Base-by-base conservation (phyloP, 2,113 vertebrate species). In the Oophaga pumilio region DNA sequence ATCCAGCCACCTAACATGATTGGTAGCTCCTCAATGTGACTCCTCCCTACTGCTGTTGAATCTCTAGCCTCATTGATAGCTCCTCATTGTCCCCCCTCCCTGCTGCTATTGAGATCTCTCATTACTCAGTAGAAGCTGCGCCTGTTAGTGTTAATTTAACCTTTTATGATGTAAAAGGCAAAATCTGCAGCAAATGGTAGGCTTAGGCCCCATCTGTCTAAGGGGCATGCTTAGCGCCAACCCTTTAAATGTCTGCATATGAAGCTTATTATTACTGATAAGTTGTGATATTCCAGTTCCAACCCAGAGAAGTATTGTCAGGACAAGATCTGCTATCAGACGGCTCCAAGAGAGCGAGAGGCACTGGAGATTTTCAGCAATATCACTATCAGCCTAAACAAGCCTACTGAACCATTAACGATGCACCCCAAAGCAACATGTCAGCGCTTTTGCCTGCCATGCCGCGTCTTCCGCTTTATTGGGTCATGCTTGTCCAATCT, bases 321-420 rank as follows among this genome's bases (percentile, higher is more conserved):
- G 18, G 1, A 10, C 14, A 50, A 18, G 43, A 20, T 15, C 49
- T 28, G 85, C 68, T 71, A 6, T 2, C 28, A 89, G 56, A 84
- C 66, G 82, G 89, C 56, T 60, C 33, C 56, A n/a, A 76, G 28
- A 85, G 50, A 20, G 11, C 12, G 15, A 69, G 20, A 60, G 50
- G 49, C 62, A 15, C 76, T 18, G 26, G 62, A 57, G 62, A 24
- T 17, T 66, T 53, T 24, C 53, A 50, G 62, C 74, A 24, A 26
- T 53, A 56, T 57, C 49, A 68, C 33, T 78, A 79, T 59, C 60
- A 26, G 56, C 43, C 85, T 26, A 71, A 81, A 71, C n/a, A 73
- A 33, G 56, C 43, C 57, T 82, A 59, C 28, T 74, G 78, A 82
- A 83, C 86, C 57, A 69, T 62, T 71, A 60, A 81, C 20, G 76